A percentile compares a stretch with the other conserved stretches of the same genome.
Conservation (phyloP, 2,113 vertebrate genomes). For the Corythornis cristatus region DNA sequence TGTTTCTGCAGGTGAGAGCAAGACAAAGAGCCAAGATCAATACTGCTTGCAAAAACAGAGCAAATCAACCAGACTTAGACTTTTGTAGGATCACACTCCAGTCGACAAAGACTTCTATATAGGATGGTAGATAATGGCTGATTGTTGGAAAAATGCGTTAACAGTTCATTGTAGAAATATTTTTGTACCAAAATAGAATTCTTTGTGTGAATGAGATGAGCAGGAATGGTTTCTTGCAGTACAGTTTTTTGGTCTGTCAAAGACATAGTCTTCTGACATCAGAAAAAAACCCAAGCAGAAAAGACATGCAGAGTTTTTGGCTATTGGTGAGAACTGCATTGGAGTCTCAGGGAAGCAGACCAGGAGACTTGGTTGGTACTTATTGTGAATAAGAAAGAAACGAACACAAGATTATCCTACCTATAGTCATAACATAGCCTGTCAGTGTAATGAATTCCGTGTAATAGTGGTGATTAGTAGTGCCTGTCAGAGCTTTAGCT, state of each 20-base stretch:
- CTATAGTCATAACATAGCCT: background rate
- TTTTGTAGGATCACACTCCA: background rate
- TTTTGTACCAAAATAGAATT: constrained; percentile 24
- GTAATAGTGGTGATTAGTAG: background rate
- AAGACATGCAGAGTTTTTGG: background rate
- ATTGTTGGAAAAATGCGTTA: constrained; percentile 4
- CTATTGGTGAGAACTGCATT: background rate
- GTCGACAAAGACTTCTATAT: background rate
- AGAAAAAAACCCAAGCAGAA: background rate
- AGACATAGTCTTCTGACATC: background rate
- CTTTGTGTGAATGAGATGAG: background rate
- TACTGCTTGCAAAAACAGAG: constrained; percentile 21
- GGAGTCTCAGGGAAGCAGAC: background rate
- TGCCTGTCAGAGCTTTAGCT: background rate
- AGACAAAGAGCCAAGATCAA: constrained; percentile 35
- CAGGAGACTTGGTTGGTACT: background rate
- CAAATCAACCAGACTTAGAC: background rate
- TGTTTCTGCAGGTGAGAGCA: constrained; percentile 38
- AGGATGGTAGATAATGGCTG: constrained; percentile 23
- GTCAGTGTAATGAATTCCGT: background rate
- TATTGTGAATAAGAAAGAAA: background rate
- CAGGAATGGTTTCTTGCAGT: background rate
- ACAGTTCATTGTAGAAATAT: background rate
- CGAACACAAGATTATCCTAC: background rate
- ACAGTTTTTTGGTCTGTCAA: background rate